Percentiles rank a stretch among this genome's conserved stretches.
Conservation (phyloP, 2,888 invertebrate genomes). For the Rhingia rostrata region DNA sequence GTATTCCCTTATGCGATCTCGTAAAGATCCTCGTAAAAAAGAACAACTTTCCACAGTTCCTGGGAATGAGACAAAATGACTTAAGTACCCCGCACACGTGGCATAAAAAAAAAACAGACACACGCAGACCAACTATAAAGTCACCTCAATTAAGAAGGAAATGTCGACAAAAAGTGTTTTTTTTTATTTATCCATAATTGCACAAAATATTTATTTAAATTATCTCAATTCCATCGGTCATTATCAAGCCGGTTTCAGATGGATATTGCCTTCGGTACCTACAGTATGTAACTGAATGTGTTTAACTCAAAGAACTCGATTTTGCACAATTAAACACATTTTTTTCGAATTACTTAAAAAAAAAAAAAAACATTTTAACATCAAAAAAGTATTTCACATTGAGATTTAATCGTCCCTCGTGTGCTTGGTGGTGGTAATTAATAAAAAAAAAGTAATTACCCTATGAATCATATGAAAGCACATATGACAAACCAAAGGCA, state of each 20-base stretch:
- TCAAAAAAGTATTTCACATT: conserved; percentile 42
- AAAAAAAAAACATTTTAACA: conserved; percentile 7
- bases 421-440: conserved; percentile 6
- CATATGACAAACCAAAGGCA: background rate
- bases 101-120: background rate
- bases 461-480: background rate
- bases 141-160: conserved; percentile 22
- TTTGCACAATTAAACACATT: conserved; percentile 34
- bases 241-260: conserved; percentile 39
- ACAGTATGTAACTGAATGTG: conserved; percentile 1
- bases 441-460: conserved; percentile 17
- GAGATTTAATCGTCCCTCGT: conserved; percentile 17
- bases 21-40: conserved; percentile 1
- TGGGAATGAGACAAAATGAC: background rate
- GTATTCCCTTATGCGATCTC: background rate
- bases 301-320: conserved; percentile 37
- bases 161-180: conserved; percentile 25
- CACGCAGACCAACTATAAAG: background rate
- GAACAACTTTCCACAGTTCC: background rate
- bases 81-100: background rate
- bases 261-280: background rate
- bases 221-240: conserved; percentile 32
- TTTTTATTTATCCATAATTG: conserved; percentile 21
- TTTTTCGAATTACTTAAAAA: conserved; percentile 17
- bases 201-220: conserved; percentile 41